phyloP scores from a whole-genome alignment of 2,113 vertebrate genomes.

The Rhynchomys soricoides region DNA sequence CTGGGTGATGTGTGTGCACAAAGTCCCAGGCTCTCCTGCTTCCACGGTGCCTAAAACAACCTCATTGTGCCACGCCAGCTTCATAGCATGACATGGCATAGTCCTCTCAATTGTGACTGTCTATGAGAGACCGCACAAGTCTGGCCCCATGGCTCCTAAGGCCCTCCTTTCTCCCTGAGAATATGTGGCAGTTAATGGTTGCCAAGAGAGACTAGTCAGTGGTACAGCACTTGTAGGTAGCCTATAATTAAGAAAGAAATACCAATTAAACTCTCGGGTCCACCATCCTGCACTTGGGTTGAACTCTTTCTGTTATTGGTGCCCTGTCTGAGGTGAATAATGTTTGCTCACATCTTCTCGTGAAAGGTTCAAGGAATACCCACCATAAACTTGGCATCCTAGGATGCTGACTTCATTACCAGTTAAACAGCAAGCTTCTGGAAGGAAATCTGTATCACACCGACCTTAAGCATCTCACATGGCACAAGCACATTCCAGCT shows the following conservation, averaged over 20 bases:
- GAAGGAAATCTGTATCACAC: background rate
- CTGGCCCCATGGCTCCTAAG: background rate
- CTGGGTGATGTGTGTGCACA: background rate
- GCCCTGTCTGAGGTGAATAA: background rate
- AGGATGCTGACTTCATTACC: background rate
- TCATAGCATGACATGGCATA: rapidly evolving
- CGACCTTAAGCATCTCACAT: background rate
- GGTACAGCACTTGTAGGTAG: background rate
- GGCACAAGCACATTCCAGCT: background rate
- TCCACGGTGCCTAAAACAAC: background rate
- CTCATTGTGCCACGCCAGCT: background rate
- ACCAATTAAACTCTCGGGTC: background rate
- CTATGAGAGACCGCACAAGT: background rate
- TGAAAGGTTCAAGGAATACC: background rate
- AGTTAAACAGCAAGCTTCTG: background rate
- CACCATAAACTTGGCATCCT: background rate
- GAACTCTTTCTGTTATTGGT: background rate
- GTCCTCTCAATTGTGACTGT: background rate
- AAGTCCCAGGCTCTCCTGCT: background rate
- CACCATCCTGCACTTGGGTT: too few relatives aligned
- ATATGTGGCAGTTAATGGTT: background rate
- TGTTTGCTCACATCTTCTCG: background rate
- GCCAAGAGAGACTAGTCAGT: background rate
- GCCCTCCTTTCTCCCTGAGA: background rate
- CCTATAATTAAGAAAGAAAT: background rate